These are phyloP conservation scores for Oreonectes daqikongensis DNA, from an alignment of 2,797 vertebrate genomes.

Conservation along the genomic window DNA sequence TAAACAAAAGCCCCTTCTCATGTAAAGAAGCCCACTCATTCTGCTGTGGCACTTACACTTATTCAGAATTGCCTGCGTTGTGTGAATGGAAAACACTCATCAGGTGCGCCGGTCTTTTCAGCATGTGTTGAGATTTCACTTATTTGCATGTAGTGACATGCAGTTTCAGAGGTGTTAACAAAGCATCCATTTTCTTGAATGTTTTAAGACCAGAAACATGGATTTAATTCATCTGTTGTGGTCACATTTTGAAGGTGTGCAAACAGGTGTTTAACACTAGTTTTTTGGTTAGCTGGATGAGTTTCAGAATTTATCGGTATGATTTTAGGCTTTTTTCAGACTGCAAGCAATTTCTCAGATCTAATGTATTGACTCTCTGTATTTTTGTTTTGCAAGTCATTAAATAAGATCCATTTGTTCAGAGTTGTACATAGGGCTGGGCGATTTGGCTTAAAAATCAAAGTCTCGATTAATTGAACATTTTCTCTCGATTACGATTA, in stretches of 20 bases:
- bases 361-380: neutral
- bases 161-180: conserved; percentile 8
- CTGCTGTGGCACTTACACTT: conserved; percentile 38
- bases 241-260: neutral
- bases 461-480: too few relatives aligned
- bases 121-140: conserved; percentile 21
- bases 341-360: neutral
- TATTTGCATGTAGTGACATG: conserved; percentile 28
- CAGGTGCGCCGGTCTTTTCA: conserved; percentile 32
- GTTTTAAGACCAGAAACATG: neutral
- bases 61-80: conserved; percentile 39
- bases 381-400: neutral
- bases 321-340: neutral
- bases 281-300: neutral
- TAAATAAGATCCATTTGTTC: neutral
- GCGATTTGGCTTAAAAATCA: too few relatives aligned
- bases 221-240: conserved; percentile 3
- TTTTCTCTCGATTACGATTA: too few relatives aligned
- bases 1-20: conserved; percentile 38
- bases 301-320: neutral
- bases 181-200: conserved; percentile 30
- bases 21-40: conserved; percentile 33
- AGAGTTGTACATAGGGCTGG: neutral
- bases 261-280: conserved; percentile 19
- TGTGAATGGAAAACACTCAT: conserved; percentile 38